A percentile compares a stretch with the other conserved stretches of the same genome.
phyloP scores from a whole-genome alignment of 2,113 vertebrate genomes.

The Anguilla japonica region DNA sequence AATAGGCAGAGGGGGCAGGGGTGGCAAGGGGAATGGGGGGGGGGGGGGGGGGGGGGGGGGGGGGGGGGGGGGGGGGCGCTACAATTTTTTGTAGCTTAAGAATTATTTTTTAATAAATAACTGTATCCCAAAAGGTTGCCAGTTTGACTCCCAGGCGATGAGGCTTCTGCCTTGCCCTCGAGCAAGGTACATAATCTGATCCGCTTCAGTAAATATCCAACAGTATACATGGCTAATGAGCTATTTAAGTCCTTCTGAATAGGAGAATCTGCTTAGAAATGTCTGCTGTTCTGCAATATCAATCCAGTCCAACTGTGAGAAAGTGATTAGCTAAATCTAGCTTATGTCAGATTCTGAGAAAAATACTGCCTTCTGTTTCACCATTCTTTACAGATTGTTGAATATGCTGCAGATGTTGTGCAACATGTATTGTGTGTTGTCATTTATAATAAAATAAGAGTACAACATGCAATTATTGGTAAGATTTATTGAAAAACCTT shows the following conservation, averaged over 20 bases:
- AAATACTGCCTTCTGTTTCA: background rate
- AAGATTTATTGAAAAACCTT: background rate
- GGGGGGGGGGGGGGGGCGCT: too few relatives aligned
- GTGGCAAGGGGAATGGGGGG: too few relatives aligned
- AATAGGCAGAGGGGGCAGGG: background rate
- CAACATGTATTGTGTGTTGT: background rate
- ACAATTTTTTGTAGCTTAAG: background rate
- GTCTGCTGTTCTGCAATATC: background rate
- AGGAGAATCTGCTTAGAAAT: background rate
- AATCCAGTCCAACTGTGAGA: background rate
- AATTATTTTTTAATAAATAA: background rate
- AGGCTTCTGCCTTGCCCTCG: background rate
- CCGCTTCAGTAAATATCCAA: background rate
- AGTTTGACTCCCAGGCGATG: background rate
- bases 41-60: too few relatives aligned
- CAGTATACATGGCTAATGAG: background rate
- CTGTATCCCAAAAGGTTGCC: background rate
- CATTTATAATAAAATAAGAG: background rate
- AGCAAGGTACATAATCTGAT: background rate
- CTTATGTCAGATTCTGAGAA: background rate
- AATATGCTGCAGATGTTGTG: background rate
- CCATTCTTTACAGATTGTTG: background rate
- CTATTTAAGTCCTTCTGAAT: background rate
- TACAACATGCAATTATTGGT: background rate
- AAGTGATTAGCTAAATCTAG: background rate